These are phyloP conservation scores for Taeniopygia guttata DNA, from an alignment of 2,797 vertebrate genomes.

Conservation along the genomic window DNA sequence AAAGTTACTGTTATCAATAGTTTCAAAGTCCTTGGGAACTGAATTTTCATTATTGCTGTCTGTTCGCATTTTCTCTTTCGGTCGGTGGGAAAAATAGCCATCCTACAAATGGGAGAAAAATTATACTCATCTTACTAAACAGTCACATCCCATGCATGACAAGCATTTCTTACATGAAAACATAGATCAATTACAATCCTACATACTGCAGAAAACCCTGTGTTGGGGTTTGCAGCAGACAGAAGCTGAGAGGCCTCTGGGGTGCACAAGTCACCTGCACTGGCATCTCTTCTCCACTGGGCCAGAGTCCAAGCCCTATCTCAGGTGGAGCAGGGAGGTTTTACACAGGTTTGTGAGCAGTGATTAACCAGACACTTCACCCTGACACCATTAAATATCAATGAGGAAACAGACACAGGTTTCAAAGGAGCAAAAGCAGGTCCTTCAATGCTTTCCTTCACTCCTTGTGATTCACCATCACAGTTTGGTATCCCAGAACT, in stretches of 20 bases:
- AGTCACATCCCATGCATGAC: not conserved
- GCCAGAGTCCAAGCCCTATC: not conserved
- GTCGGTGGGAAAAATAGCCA: conserved; percentile 93
- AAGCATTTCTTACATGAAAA: conserved; percentile 17
- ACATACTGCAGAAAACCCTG: not conserved
- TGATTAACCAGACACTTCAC: not conserved
- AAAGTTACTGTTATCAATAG: conserved; percentile 97
- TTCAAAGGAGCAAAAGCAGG: not conserved
- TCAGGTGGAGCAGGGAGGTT: not conserved
- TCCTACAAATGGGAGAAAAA: conserved; percentile 79
- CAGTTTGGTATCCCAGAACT: not conserved
- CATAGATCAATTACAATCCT: not conserved
- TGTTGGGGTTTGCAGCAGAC: not conserved
- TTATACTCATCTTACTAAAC: conserved; percentile 8
- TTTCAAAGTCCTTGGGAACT: conserved; percentile 97
- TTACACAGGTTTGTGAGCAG: not conserved
- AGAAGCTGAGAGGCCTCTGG: not conserved
- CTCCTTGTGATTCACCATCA: not conserved
- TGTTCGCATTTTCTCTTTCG: conserved; percentile 92
- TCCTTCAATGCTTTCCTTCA: not conserved
- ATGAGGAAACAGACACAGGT: not conserved
- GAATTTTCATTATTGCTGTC: conserved; percentile 99
- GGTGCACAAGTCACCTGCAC: not conserved
- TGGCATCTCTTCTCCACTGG: not conserved
- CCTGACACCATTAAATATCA: not conserved